phyloP scores from a whole-genome alignment of 1,140 invertebrate genomes.

The Aplysia californica region DNA sequence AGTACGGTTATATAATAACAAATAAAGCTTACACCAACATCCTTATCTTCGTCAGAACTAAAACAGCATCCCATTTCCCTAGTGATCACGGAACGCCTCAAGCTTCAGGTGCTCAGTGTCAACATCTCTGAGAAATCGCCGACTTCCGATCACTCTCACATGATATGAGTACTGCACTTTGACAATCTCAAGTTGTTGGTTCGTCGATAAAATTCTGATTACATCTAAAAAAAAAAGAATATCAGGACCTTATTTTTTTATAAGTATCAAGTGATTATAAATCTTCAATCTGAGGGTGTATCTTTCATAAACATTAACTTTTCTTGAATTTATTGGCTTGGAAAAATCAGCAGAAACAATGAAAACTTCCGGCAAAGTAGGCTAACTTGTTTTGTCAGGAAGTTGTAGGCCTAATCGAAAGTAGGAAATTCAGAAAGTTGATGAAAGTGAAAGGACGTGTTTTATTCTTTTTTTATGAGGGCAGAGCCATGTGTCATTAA shows the following conservation, averaged over 20 bases:
- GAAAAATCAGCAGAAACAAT: no score
- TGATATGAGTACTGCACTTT: slow-evolving; percentile 6
- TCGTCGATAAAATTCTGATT: neutral
- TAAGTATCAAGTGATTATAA: no score
- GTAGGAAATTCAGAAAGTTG: no score
- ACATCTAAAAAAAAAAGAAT: neutral
- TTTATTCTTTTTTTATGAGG: no score
- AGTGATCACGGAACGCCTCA: neutral
- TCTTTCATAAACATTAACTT: no score
- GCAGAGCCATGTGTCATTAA: no score
- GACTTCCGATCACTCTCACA: slow-evolving; percentile 26
- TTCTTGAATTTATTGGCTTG: no score
- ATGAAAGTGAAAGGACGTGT: no score
- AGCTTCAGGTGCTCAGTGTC: neutral
- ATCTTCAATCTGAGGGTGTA: neutral
- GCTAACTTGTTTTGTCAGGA: no score
- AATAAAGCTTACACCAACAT: slow-evolving; percentile 20
- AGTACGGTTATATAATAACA: no score
- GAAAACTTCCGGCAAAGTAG: no score
- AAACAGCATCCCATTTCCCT: slow-evolving; percentile 26
- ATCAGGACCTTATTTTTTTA: neutral
- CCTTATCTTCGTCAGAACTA: slow-evolving; percentile 27
- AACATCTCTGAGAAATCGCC: slow-evolving; percentile 1
- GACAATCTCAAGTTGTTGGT: neutral
- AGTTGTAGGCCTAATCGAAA: no score